Base-by-base conservation (phyloP, 2,113 vertebrate genomes). In the Turnix velox region DNA sequence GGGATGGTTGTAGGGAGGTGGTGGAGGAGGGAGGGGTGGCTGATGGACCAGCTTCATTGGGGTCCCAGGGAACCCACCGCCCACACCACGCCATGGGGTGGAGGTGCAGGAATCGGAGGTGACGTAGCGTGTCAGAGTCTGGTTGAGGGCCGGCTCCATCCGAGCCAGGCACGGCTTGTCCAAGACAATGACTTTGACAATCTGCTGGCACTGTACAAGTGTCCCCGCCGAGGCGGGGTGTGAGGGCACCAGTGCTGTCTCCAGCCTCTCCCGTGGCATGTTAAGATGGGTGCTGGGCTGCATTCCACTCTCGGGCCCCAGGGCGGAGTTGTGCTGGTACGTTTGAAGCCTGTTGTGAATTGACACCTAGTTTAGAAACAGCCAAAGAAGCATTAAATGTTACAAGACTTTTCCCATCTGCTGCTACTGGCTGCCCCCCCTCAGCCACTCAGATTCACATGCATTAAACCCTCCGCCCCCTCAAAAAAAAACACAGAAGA, bases 351-450 rank as follows among this genome's bases (percentile, higher is more conserved):
- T 99, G 99, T 99, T 99, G 99, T 99, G 99, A 99, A 99, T 99
- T 99, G 99, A 99, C 98, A 99, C 99, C 99, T 99, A 99, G 98
- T 99, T 99, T 99, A 99, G 99, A 99, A 99, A 99, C 99, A 99
- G 99, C 98, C 99, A 99, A 98, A 99, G 99, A 99, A 98, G 99
- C 98, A 98, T 98, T 98, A 98, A 98, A 99, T 98, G 99, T 99
- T 99, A 99, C 98, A 98, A 99, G 98, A 99, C 99, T 99, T 98
- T 87, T 96, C 98, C 98, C 97, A 94, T 97, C 96, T 93, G 96
- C 97, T 94, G 67, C 96, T 95, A 83, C 93, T 96, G 98, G 97
- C 97, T 96, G 94, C 97, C 96, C 97, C 92, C 88, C 96, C 85
- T 0, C 83, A 79, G 45, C 48, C 24, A 12, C 16, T 30, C 1